Evolutionary conservation across 37 sponge, comb jelly and placozoan species (phyloP).

Genomic region (Chondrosia reniformis): DNA sequence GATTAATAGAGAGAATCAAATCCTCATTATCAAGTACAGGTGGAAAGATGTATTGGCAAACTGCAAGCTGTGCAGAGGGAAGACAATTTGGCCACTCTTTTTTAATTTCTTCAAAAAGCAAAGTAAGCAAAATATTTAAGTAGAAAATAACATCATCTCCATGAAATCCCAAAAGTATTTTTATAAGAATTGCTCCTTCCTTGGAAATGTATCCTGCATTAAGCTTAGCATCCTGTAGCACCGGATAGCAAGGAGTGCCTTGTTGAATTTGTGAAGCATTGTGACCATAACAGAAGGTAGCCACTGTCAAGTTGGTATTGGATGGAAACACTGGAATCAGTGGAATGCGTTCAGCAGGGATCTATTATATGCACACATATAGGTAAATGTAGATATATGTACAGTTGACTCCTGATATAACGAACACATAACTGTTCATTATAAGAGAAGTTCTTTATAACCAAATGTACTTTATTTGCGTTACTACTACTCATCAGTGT

Average conservation of each 20-base stretch:
- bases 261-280: neutral
- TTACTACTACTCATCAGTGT: no score
- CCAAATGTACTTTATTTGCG: no score
- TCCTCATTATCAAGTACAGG: neutral
- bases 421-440: no score
- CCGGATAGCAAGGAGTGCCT: neutral
- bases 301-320: neutral
- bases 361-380: no score
- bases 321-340: neutral
- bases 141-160: neutral
- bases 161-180: neutral
- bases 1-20: neutral
- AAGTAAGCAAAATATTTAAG: neutral
- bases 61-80: neutral
- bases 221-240: neutral
- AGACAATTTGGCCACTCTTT: neutral
- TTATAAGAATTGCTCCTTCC: neutral
- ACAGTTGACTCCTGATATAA: no score
- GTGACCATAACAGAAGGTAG: neutral
- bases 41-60: constrained; percentile 6
- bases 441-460: no score
- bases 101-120: neutral
- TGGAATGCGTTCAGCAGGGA: neutral
- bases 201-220: neutral
- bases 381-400: no score